These are phyloP conservation scores for Myanophis thanlyinensis DNA, from an alignment of 2,113 vertebrate species.

Conservation along the genomic window DNA sequence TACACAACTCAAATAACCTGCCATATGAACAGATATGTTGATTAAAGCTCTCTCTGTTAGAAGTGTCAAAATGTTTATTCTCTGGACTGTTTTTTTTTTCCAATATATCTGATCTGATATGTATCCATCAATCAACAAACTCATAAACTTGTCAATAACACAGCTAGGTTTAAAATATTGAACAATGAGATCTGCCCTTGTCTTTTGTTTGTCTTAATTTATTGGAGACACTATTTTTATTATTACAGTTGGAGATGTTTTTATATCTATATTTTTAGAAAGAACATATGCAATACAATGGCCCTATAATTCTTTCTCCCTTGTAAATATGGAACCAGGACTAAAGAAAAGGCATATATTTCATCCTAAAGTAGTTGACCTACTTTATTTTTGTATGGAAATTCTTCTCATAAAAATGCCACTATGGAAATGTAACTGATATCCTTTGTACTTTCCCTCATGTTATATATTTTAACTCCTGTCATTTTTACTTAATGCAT, in stretches of 20 bases:
- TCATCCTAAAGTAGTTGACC: background rate
- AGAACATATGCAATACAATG: background rate
- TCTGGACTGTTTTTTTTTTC: slow-evolving; percentile 11
- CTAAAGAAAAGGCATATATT: background rate
- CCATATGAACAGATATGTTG: slow-evolving; percentile 13
- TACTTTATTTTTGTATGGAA: background rate
- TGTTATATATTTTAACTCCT: background rate
- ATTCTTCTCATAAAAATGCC: background rate
- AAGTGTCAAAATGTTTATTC: slow-evolving; percentile 27
- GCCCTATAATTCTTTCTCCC: background rate
- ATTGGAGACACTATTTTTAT: slow-evolving; percentile 15
- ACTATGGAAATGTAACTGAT: background rate
- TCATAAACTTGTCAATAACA: slow-evolving; percentile 34
- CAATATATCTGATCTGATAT: slow-evolving; percentile 32
- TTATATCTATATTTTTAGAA: slow-evolving; percentile 17
- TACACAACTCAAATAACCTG: slow-evolving; percentile 18
- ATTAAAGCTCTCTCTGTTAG: slow-evolving; percentile 26
- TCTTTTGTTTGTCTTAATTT: slow-evolving; percentile 35
- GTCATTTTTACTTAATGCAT: background rate
- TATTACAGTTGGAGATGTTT: slow-evolving; percentile 4
- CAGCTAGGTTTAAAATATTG: slow-evolving; percentile 21
- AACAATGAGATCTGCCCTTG: slow-evolving; percentile 29
- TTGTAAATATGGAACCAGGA: background rate
- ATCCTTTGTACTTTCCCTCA: background rate
- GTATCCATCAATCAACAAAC: slow-evolving; percentile 32